Percentiles rank a stretch among this genome's conserved stretches.
phyloP scores from a whole-genome alignment of 2,113 vertebrate genomes.

The Petaurus breviceps region DNA sequence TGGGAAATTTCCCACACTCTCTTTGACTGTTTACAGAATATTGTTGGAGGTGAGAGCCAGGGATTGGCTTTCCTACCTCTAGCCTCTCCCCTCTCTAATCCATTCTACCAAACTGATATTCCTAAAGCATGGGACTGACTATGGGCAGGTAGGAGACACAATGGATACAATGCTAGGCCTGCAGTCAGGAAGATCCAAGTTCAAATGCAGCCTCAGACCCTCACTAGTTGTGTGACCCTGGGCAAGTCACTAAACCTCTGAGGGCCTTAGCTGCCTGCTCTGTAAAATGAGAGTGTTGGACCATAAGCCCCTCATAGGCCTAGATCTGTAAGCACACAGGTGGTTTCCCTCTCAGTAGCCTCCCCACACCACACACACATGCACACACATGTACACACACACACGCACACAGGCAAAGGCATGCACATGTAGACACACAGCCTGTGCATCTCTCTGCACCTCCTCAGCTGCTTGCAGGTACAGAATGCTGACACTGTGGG shows the following conservation, averaged over 20 bases:
- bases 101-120: background rate
- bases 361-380: background rate
- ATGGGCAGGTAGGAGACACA: background rate
- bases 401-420: no score
- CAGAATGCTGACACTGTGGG: constrained; percentile 60
- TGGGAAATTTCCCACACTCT: background rate
- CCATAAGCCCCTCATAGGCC: no score
- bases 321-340: background rate
- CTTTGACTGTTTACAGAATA: background rate
- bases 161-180: background rate
- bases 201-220: background rate
- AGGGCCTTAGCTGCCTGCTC: background rate
- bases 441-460: constrained; percentile 37
- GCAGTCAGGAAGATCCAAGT: background rate
- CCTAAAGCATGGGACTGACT: background rate
- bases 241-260: background rate
- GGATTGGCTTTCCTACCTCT: constrained; percentile 13
- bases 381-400: no score
- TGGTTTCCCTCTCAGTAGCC: background rate
- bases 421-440: background rate
- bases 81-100: background rate
- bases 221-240: background rate
- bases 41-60: background rate
- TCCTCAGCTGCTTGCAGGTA: constrained; percentile 29
- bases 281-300: background rate